Base-by-base conservation (phyloP, 2,113 vertebrate genomes). In the Lota lota region DNA sequence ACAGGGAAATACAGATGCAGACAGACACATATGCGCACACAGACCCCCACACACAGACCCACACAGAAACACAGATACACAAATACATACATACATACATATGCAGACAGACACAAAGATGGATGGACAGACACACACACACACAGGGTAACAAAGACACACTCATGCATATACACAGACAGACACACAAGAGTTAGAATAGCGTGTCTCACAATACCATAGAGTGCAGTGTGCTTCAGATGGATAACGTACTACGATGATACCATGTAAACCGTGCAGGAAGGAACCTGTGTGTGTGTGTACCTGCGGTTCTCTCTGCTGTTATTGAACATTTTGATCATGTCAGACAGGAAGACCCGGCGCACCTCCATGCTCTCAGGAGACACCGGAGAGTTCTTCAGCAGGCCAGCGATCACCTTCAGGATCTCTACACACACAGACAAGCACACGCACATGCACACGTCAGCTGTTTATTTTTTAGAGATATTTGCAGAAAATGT, bases 241-340 rank as follows among this genome's bases (percentile, higher is more conserved):
- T 47, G 10, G 28, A 33, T 7, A 33, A 33, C 28, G 3, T 33
- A 14, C 40, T 47, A 47, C 10, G 1, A 47, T 47, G 40, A 10
- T 47, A 14, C 40, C 40, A 11, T 18, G 57, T 59, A 56, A 21
- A 20, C 57, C 11, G 57, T 59, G 20, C 15, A 16, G 59, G 15
- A 22, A 5, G 59, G 15, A 24, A 15, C 59, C 20, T 47, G 40
- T 47, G 40, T 47, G 40, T 7, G 64, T 50, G 69, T 89, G 89
- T 85, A 99, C 97, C 97, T 96, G 86, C 97, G 93, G 80, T 99
- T 99, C 83, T 98, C 97, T 86, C 95, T 88, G 88, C 94, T 98
- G 91, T 96, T 99, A 91, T 97, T 99, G 90, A 99, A 99, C 85
- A 99, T 93, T 91, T 98, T 98, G 92, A 99, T 99, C 97, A 99